Conservation (phyloP, 2,888 invertebrate genomes). For the Biston betularia region DNA sequence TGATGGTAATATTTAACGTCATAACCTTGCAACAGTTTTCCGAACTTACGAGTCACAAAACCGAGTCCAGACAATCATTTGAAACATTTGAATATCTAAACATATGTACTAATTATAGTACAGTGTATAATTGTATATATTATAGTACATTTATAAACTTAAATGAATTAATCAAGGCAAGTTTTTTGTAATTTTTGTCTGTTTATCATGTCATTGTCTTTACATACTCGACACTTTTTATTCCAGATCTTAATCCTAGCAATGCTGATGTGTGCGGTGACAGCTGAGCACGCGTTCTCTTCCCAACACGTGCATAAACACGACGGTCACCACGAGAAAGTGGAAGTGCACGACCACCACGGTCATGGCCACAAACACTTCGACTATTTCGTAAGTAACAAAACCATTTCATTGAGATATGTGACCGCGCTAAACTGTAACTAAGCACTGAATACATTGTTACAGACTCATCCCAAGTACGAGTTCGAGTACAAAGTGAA, state of each 20-base stretch:
- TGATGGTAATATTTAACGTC: too few species aligned
- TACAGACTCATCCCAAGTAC: conserved; percentile 66
- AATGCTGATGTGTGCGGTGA: conserved; percentile 41
- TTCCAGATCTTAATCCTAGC: conserved; percentile 41
- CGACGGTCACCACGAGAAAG: conserved; percentile 51
- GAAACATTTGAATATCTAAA: too few species aligned
- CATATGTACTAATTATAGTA: too few species aligned
- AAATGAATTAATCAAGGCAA: too few species aligned
- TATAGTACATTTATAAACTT: too few species aligned
- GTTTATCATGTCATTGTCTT: too few species aligned
- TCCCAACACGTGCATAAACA: conserved; percentile 55
- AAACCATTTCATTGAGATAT: background rate
- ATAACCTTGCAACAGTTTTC: too few species aligned
- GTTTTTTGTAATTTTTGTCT: background rate
- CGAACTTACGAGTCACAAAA: too few species aligned
- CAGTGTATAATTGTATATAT: too few species aligned
- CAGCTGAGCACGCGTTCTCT: conserved; percentile 50
- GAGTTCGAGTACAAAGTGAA: conserved; percentile 64
- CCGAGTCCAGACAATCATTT: too few species aligned
- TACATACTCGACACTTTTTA: background rate
- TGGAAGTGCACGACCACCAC: conserved; percentile 32
- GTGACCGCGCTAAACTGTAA: background rate
- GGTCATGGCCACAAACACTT: conserved; percentile 29
- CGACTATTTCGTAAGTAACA: conserved; percentile 27
- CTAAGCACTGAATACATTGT: conserved; percentile 1